Percentiles rank a stretch among this genome's conserved stretches.
phyloP scores from a whole-genome alignment of 2,888 invertebrate species.

The Baccha elongata region DNA sequence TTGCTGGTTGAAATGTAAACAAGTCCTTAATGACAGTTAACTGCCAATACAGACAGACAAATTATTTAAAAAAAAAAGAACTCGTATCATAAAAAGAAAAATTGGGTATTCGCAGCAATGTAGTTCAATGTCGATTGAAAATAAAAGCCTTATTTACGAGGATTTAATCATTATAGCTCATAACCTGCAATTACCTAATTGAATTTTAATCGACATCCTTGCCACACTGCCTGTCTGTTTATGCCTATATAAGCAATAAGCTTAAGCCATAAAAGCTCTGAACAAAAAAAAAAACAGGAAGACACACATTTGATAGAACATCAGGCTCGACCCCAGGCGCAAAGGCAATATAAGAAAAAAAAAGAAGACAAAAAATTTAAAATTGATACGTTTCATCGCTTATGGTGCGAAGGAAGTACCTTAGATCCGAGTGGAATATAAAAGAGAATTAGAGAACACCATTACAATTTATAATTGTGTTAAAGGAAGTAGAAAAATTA shows the following conservation, averaged over 20 bases:
- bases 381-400: constrained; percentile 29
- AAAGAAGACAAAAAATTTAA: constrained; percentile 17
- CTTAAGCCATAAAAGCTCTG: background rate
- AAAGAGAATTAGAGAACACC: background rate
- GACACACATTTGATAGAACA: background rate
- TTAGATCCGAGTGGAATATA: background rate
- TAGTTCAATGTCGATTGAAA: too few species aligned
- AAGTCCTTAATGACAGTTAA: constrained; percentile 1
- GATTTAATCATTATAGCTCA: constrained; percentile 44
- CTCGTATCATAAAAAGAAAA: too few species aligned
- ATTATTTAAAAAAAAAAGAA: constrained; percentile 8
- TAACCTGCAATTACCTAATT: constrained; percentile 61
- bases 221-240: background rate
- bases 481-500: constrained; percentile 8
- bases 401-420: constrained; percentile 3
- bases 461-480: background rate
- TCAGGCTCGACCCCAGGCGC: background rate
- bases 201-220: constrained; percentile 46
- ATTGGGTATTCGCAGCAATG: too few species aligned
- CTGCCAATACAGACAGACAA: background rate
- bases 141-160: background rate
- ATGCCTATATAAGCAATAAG: background rate
- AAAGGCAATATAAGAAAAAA: background rate
- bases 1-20: background rate
- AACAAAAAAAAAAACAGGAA: background rate